These are phyloP conservation scores for Drosophila mercatorum DNA, from an alignment of 2,888 invertebrate genomes.

Conservation along the genomic window DNA sequence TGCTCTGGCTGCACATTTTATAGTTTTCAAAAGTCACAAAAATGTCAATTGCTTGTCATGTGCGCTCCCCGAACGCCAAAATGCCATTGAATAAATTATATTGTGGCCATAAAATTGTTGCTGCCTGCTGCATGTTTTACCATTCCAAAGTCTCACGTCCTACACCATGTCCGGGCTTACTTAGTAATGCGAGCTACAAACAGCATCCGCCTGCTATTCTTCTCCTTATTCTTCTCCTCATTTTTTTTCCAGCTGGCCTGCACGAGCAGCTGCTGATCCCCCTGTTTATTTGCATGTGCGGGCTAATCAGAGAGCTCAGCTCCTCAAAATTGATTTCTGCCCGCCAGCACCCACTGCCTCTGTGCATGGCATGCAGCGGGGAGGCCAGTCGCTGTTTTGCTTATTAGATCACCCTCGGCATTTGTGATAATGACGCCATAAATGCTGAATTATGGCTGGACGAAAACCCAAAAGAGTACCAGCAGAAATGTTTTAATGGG, in stretches of 20 bases:
- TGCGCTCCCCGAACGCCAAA: slow-evolving; percentile 57
- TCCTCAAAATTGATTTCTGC: slow-evolving; percentile 53
- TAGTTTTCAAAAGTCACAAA: slow-evolving; percentile 81
- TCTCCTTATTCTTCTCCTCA: background rate
- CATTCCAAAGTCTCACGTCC: slow-evolving; percentile 37
- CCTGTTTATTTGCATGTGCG: slow-evolving; percentile 46
- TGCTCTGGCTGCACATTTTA: slow-evolving; percentile 74
- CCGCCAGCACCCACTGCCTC: background rate
- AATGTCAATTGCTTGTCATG: slow-evolving; percentile 81
- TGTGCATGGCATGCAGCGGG: background rate
- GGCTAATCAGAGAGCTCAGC: slow-evolving; percentile 52
- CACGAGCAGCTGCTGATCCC: background rate
- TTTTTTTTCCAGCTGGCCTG: background rate
- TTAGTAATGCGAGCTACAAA: slow-evolving; percentile 35
- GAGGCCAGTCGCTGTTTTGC: background rate
- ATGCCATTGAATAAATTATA: slow-evolving; percentile 79
- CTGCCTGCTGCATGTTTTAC: slow-evolving; percentile 67
- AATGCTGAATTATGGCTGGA: slow-evolving; percentile 69
- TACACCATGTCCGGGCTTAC: slow-evolving; percentile 44
- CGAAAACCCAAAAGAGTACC: slow-evolving; percentile 11
- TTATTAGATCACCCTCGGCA: slow-evolving; percentile 50
- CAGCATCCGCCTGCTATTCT: slow-evolving; percentile 7
- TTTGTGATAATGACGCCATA: slow-evolving; percentile 57
- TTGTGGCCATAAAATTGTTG: slow-evolving; percentile 75
- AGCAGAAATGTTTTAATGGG: background rate